Base-by-base conservation (phyloP, 2,888 invertebrate genomes). In the Altica lythri region DNA sequence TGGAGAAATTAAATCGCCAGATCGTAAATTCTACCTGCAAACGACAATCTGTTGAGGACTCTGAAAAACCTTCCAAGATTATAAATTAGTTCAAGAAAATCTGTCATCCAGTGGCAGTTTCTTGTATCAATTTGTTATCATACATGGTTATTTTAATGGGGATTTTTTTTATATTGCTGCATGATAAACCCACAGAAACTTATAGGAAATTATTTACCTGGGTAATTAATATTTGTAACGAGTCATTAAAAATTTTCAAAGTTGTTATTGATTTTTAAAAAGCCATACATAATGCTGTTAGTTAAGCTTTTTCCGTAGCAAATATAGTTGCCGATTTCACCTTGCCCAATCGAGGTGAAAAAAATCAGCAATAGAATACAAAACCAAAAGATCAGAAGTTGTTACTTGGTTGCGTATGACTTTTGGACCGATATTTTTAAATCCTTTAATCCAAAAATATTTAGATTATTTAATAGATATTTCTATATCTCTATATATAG, bases 311-410 rank as follows among this genome's bases (percentile, higher is more conserved):
- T 8, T 17, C 37, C 13, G 10, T 14, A 5, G 37, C 9, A 17
- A 9, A 37, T 16, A 37, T 37, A 37, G 37, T 9, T 37, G 37
- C 8, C 37, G 37, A 16, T 37, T 37, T 37, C 37, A 37, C n/a
- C 17, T 37, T 12, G 16, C 8, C 5, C 37, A 37, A 17, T n/a
- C 37, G n/a, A 16, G 37, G 37, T 13, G 18, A 17, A 37, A 37
- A 17, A 16, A 37, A 16, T 13, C 12, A 18, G 18, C 13, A 37
- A 16, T 2, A 8, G 17, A 16, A n/a, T 12, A 22, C 6, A n/a
- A 10, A 25, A 6, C 25, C 6, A 4, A 12, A 35, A 14, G 1
- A 8, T 35, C 35, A 1, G 35, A 35, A 16, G 5, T 37, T 17
- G 43, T 27, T 14, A 27, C 2, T 5, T 43, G 29, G 13, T 16